A percentile compares a stretch with the other conserved stretches of the same genome.
Evolutionary conservation across 2,113 vertebrate species (phyloP).

Genomic region (Hippocampus zosterae): DNA sequence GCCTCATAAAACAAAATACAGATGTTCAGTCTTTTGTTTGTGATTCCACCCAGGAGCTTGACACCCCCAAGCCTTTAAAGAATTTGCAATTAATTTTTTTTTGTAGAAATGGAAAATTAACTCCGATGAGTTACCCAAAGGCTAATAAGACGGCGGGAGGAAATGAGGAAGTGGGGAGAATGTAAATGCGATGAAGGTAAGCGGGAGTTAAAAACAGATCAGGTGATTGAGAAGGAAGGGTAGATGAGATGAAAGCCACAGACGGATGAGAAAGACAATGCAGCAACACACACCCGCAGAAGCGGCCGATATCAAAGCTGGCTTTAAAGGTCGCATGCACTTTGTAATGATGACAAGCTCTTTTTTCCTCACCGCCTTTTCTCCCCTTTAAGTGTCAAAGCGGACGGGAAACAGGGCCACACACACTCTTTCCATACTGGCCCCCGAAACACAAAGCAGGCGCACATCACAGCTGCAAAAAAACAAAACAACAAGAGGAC

Average conservation of each 20-base stretch:
- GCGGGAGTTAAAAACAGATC: conserved; percentile 25
- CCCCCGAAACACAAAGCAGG: conserved; percentile 34
- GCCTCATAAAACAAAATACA: not conserved
- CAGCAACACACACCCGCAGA: conserved; percentile 3
- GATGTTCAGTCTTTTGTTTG: too few relatives aligned
- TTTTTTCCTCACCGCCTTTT: conserved; percentile 44
- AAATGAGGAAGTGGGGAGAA: conserved; percentile 14
- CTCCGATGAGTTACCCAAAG: conserved; percentile 25
- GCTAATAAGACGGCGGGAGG: conserved; percentile 30
- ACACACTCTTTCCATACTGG: conserved; percentile 18
- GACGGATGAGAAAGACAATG: conserved; percentile 10
- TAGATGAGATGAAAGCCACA: conserved; percentile 17
- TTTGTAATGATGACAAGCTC: conserved; percentile 63
- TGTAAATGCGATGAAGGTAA: conserved; percentile 37
- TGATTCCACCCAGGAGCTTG: conserved; percentile 2
- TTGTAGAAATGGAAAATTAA: conserved; percentile 35
- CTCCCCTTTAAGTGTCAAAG: conserved; percentile 51
- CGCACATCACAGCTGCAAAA: conserved; percentile 2
- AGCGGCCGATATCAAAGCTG: conserved; percentile 56
- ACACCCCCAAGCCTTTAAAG: not conserved
- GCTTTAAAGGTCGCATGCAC: conserved; percentile 68
- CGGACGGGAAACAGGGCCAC: conserved; percentile 37
- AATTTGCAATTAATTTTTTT: conserved; percentile 26
- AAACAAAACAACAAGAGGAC: not conserved
- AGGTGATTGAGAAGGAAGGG: conserved; percentile 16